A percentile compares a stretch with the other conserved stretches of the same genome.
Conservation (phyloP, 2,113 vertebrate species). For the Antechinus stuartii region DNA sequence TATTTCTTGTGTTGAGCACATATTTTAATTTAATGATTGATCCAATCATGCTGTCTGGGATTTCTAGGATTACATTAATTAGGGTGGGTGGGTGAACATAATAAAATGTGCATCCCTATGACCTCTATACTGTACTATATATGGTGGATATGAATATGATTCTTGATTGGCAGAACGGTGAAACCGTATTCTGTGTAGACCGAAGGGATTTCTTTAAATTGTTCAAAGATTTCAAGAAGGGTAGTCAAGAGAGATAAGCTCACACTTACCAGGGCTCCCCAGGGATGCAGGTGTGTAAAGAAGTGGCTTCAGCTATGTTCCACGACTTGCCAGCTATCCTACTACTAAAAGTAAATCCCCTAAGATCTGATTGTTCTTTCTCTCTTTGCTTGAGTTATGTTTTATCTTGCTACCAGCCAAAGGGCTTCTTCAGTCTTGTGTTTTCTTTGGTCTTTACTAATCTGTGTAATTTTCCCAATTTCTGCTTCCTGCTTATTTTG, state of each 20-base stretch:
- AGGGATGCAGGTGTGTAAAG: background rate
- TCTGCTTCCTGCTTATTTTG: background rate
- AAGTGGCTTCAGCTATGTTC: background rate
- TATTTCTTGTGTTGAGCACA: too few relatives aligned
- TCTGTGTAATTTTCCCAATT: background rate
- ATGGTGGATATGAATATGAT: too few relatives aligned
- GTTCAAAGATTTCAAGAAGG: background rate
- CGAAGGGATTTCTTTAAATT: background rate
- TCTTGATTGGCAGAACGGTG: background rate
- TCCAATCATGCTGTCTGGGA: too few relatives aligned
- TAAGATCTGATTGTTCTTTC: background rate
- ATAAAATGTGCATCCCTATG: background rate
- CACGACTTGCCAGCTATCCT: too few relatives aligned
- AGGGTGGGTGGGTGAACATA: background rate
- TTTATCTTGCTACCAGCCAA: background rate
- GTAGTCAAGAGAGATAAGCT: background rate
- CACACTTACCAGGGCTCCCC: background rate
- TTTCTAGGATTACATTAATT: too few relatives aligned
- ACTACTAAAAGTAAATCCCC: too few relatives aligned
- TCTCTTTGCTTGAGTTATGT: background rate
- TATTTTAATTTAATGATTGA: too few relatives aligned
- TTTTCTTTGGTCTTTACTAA: background rate
- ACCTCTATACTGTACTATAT: background rate
- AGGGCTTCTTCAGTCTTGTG: background rate
- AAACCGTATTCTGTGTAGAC: background rate